Conservation (phyloP, 2,888 invertebrate species). For the Tipula lateralis region DNA sequence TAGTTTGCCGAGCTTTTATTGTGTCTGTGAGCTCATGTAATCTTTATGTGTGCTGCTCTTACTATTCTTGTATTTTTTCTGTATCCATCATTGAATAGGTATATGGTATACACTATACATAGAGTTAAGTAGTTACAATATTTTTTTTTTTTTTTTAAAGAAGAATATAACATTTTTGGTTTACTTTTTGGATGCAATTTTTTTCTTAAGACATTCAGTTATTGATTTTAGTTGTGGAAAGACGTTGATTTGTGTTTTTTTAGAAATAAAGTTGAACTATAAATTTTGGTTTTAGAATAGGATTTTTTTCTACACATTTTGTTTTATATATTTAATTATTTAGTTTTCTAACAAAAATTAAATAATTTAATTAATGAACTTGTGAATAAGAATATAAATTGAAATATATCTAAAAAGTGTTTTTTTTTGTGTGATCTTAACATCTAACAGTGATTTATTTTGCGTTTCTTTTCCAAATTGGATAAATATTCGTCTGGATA, state of each 20-base stretch:
- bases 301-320: not conserved
- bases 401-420: not conserved
- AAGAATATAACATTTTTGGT: slow-evolving; percentile 20
- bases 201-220: slow-evolving; percentile 25
- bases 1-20: not conserved
- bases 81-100: slow-evolving; percentile 20
- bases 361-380: not conserved
- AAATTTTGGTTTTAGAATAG: not conserved
- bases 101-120: no score
- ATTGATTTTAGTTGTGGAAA: slow-evolving; percentile 27
- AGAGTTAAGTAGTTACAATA: not conserved
- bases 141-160: not conserved
- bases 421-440: not conserved
- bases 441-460: not conserved
- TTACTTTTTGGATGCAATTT: slow-evolving; percentile 27
- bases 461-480: not conserved
- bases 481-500: not conserved
- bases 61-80: not conserved
- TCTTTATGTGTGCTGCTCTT: not conserved
- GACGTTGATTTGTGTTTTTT: slow-evolving; percentile 4
- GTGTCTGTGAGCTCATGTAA: not conserved
- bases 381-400: not conserved
- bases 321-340: slow-evolving; percentile 25
- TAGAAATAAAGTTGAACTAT: not conserved
- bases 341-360: not conserved